phyloP scores from a whole-genome alignment of 2,888 invertebrate genomes.

The Empis stercorea region DNA sequence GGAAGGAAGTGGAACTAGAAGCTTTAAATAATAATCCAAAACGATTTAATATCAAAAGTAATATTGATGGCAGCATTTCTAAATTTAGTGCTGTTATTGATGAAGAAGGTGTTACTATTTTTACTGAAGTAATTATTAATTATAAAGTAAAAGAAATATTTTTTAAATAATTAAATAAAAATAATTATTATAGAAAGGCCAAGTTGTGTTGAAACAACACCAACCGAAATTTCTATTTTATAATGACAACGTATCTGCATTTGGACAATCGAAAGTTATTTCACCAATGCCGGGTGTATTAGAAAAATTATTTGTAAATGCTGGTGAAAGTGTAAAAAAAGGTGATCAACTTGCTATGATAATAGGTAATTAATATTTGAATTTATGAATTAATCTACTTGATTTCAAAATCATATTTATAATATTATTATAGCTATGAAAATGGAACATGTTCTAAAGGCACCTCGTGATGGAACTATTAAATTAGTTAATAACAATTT shows the following conservation, averaged over 20 bases:
- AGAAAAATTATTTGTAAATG: constrained; percentile 73
- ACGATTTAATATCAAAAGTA: constrained; percentile 37
- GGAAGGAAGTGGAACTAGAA: constrained; percentile 41
- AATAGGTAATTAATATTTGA: constrained; percentile 41
- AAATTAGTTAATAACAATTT: constrained; percentile 52
- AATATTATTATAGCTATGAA: constrained; percentile 76
- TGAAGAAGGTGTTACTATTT: constrained; percentile 47
- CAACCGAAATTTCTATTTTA: constrained; percentile 44
- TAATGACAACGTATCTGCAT: constrained; percentile 28
- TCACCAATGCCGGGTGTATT: constrained; percentile 96
- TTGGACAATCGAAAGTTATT: constrained; percentile 46
- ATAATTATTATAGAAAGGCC: constrained; percentile 45
- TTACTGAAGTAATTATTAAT: constrained; percentile 42
- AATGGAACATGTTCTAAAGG: constrained; percentile 95
- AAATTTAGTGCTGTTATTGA: constrained; percentile 45
- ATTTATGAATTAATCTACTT: no score
- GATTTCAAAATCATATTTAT: no score
- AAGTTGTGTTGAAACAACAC: constrained; percentile 49
- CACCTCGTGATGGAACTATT: constrained; percentile 64
- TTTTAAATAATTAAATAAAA: background rate
- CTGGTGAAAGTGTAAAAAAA: constrained; percentile 67
- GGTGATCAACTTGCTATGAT: constrained; percentile 88
- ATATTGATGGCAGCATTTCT: constrained; percentile 41
- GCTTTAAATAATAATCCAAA: constrained; percentile 29
- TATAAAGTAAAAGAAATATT: no score